Evolutionary conservation across 2,797 vertebrate species (phyloP), one percentile per base, ranked within the genome.

Genomic region (Notolepis coatsorum): DNA sequence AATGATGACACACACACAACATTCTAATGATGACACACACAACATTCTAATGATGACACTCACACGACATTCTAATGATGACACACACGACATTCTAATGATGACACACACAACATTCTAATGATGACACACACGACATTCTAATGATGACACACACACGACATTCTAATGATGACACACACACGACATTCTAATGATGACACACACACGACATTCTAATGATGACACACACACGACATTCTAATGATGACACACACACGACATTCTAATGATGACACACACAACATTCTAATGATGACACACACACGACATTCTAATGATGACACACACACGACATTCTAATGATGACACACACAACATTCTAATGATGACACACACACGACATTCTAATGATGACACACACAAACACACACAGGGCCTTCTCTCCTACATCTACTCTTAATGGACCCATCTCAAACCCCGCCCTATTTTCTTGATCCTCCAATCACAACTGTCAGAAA

Each of bases 11-110:
- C 57, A n/a, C n/a, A n/a, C n/a, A n/a, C n/a, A n/a, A 75, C 71
- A 18, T 75, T 81, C 76, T 68, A 25, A 38, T 79, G 78, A 84
- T 81, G 69, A 37, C 21, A 61, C 57, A n/a, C n/a, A n/a, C n/a
- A n/a, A 75, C 71, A 18, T 75, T 81, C 76, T 68, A 25, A 38
- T 79, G 78, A 84, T 81, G 69, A 37, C 21, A 61, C 57, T n/a
- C n/a, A n/a, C n/a, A n/a, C n/a, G 68, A 75, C 71, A 18, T 75
- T 81, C 76, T 68, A 25, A 38, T 79, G 78, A 84, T 81, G 69
- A 37, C 21, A 61, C 57, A n/a, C n/a, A n/a, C n/a, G 68, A 75
- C 71, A 18, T 75, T 81, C 76, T 68, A 25, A 38, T 79, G 78
- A 84, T 81, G 69, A 37, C 21, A 61, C 57, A n/a, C n/a, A n/a